These are phyloP conservation scores for Chrysomallon squamiferum DNA, from an alignment of 1,140 invertebrate species.

Conservation along the genomic window DNA sequence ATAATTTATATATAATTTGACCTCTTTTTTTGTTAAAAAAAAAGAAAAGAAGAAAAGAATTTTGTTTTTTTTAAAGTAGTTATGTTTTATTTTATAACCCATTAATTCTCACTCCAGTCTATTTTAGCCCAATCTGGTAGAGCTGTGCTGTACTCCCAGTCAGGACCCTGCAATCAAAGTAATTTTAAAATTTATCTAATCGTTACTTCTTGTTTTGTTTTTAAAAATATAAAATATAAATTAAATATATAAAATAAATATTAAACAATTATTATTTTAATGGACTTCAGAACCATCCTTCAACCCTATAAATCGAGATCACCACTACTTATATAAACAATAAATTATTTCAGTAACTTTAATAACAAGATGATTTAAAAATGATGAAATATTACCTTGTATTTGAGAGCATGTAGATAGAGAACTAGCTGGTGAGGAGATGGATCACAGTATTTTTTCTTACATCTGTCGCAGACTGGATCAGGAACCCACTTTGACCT, in stretches of 20 bases:
- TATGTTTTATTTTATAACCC: no score
- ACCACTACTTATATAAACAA: background rate
- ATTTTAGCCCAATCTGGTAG: slow-evolving; percentile 85
- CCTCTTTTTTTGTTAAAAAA: no score
- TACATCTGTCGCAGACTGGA: slow-evolving; percentile 90
- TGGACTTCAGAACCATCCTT: background rate
- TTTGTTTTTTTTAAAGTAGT: no score
- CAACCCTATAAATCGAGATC: background rate
- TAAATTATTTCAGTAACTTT: background rate
- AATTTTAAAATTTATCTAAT: background rate
- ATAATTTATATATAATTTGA: no score
- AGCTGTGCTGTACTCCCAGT: slow-evolving; percentile 88
- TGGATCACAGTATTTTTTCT: slow-evolving; percentile 88
- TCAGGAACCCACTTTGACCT: slow-evolving; percentile 81
- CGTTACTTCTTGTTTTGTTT: background rate
- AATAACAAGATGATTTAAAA: background rate
- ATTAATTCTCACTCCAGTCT: slow-evolving; percentile 74
- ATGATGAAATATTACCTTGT: slow-evolving; percentile 70
- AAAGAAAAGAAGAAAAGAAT: no score
- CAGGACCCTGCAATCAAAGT: slow-evolving; percentile 73
- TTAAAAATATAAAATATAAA: background rate
- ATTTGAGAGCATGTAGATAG: slow-evolving; percentile 94
- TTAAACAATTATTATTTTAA: background rate
- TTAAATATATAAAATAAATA: background rate
- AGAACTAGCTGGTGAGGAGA: slow-evolving; percentile 89